Evolutionary conservation across 2,113 vertebrate species (phyloP), one percentile per base, ranked within the genome.

Genomic region (Ploceus nigricollis): DNA sequence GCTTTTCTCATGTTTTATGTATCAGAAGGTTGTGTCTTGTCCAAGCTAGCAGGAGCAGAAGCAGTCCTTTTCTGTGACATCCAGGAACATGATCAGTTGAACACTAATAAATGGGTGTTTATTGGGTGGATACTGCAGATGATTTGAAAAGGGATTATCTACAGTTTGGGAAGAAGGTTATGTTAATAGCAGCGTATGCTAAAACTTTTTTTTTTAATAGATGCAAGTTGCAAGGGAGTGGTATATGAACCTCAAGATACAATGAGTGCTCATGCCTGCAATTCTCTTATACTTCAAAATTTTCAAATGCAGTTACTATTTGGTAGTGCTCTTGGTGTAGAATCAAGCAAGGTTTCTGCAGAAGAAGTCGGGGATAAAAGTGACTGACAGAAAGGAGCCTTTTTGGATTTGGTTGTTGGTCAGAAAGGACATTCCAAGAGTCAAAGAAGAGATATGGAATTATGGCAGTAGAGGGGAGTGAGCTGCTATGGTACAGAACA

Each of bases 1-100:
- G 24, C 57, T 82, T 82, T 64, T 75, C 57, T 96, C 73, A 69
- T 95, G 78, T 95, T 94, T 95, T 96, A 82, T 93, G 40, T 82
- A 85, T 79, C 40, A 82, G 47, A 82, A 79, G 25, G 50, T 66
- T 94, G 14, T 78, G 23, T 87, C 61, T 91, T 79, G 73, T 65
- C 73, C 73, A 64, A 71, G 31, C 48, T 84, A 84, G 39, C 45
- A 76, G 65, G 73, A 87, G 81, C 57, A 82, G 45, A 72, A 89
- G 51, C 14, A 69, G 28, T 64, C 22, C 23, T 50, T 45, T 45
- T 51, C 40, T 30, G 31, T 76, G 61, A 84, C 37, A 45, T 76
- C 24, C 31, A 57, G 31, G n/a, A 89, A 64, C 11, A 33, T 37
- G 28, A 84, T 76, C n/a, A 30, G 27, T 53, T 7, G 0, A 40